Conservation (phyloP, 2,113 vertebrate genomes). For the Dryoscopus gambensis region DNA sequence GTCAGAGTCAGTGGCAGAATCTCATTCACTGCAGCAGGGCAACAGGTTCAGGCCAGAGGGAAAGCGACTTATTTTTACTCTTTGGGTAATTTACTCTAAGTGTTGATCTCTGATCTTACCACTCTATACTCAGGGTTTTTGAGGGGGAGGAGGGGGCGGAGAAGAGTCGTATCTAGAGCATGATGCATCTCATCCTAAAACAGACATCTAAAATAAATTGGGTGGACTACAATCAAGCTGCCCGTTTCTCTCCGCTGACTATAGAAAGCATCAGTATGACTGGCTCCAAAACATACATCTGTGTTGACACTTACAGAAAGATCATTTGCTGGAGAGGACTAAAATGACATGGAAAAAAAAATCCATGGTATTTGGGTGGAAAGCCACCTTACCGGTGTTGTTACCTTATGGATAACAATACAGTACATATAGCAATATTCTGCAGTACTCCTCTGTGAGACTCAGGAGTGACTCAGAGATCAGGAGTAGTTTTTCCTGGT, state of each 20-base stretch:
- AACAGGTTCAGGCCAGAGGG: not conserved
- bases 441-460: not conserved
- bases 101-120: not conserved
- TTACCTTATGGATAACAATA: not conserved
- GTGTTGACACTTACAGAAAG: not conserved
- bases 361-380: not conserved
- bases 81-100: not conserved
- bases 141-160: not conserved
- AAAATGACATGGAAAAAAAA: not conserved
- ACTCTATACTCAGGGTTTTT: not conserved
- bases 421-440: not conserved
- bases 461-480: not conserved
- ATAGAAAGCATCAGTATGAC: not conserved
- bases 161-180: not conserved
- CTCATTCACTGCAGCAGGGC: not conserved
- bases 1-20: not conserved
- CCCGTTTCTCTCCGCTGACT: not conserved
- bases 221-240: not conserved
- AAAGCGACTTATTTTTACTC: not conserved
- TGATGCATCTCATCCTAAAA: not conserved
- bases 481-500: not conserved
- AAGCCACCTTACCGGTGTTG: not conserved
- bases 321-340: not conserved
- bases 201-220: not conserved
- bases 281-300: not conserved